Conservation (phyloP, 2,888 invertebrate species). For the Chironomus riparius region DNA sequence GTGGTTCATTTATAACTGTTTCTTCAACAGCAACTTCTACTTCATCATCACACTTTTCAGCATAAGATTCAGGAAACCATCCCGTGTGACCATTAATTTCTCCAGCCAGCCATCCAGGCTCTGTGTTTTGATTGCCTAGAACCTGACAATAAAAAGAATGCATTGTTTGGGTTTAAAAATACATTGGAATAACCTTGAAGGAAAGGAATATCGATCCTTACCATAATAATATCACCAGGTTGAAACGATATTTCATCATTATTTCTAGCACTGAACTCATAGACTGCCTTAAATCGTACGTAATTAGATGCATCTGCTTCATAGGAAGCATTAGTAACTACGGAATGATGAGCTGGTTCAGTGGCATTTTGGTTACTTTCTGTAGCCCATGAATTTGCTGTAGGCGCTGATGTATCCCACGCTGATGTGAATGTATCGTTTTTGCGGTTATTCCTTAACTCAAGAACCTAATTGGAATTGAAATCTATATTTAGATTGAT, state of each 20-base stretch:
- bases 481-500: too few species aligned
- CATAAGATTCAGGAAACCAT: slow-evolving; percentile 96
- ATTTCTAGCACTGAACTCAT: slow-evolving; percentile 87
- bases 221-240: slow-evolving; percentile 86
- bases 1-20: slow-evolving; percentile 29
- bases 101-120: slow-evolving; percentile 97
- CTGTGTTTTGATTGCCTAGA: slow-evolving; percentile 72
- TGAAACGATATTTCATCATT: slow-evolving; percentile 86
- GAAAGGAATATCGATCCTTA: slow-evolving; percentile 36
- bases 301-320: slow-evolving; percentile 39
- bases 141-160: slow-evolving; percentile 41
- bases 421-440: slow-evolving; percentile 41
- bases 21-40: slow-evolving; percentile 34
- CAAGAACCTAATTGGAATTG: slow-evolving; percentile 38
- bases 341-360: slow-evolving; percentile 35
- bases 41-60: slow-evolving; percentile 57
- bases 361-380: not conserved
- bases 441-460: slow-evolving; percentile 47
- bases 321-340: slow-evolving; percentile 24
- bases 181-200: not conserved
- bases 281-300: slow-evolving; percentile 78
- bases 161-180: not conserved
- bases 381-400: slow-evolving; percentile 32
- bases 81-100: slow-evolving; percentile 83
- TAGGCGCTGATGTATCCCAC: slow-evolving; percentile 43